Evolutionary conservation across 2,888 invertebrate genomes (phyloP).

Genomic region (Trachelus tabidus): DNA sequence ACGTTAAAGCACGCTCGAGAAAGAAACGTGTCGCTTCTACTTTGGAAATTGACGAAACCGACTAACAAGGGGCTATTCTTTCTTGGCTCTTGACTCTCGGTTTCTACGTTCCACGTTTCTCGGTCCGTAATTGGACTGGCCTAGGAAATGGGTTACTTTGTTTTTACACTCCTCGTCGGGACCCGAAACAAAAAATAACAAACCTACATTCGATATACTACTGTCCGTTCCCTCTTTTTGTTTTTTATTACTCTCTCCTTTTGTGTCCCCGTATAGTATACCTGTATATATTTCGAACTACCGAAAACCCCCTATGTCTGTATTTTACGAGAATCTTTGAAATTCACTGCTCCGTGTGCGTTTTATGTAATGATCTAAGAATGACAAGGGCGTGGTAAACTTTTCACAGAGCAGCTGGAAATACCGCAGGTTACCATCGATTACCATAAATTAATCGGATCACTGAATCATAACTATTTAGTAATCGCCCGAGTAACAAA

Average conservation of each 20-base stretch:
- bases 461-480: background rate
- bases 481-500: background rate
- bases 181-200: background rate
- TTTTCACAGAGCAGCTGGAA: background rate
- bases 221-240: background rate
- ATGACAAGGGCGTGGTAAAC: background rate
- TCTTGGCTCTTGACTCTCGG: background rate
- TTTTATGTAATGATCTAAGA: background rate
- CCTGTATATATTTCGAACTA: background rate
- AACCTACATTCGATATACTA: background rate
- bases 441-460: background rate
- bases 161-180: background rate
- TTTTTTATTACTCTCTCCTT: background rate
- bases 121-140: slow-evolving; percentile 36
- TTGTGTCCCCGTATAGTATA: background rate
- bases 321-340: background rate
- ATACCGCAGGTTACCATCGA: background rate
- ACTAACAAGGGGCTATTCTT: slow-evolving; percentile 32
- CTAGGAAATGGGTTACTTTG: slow-evolving; percentile 7
- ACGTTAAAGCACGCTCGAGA: slow-evolving; percentile 22
- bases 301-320: background rate
- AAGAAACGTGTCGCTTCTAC: slow-evolving; percentile 32
- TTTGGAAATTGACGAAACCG: slow-evolving; percentile 39
- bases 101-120: slow-evolving; percentile 1
- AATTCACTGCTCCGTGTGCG: background rate